Evolutionary conservation across 2,113 vertebrate species (phyloP), one percentile per base, ranked within the genome.

Genomic region (Triplophysa tibetana): DNA sequence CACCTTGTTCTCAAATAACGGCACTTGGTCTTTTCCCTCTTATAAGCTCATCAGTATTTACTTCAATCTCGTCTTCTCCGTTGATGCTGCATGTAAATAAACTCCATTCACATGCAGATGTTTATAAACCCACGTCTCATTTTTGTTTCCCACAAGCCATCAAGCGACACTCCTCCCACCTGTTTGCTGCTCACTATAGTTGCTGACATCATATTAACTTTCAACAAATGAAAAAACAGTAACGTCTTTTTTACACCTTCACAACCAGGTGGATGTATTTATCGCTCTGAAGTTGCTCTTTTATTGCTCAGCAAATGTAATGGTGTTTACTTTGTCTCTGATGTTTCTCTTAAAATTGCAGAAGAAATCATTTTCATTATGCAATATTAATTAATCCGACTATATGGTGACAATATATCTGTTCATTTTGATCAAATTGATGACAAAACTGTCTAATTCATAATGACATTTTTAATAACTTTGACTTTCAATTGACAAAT

Each of bases 41-140:
- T 75, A 88, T 84, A 87, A 86, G 82, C 88, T 91, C 88, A 88
- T 90, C 89, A 87, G 85, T 83, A 93, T 91, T 92, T 92, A 90
- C 88, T 82, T 85, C 82, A 89, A 92, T 86, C 91, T 90, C 72
- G 74, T 66, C 60, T 58, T 75, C 61, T 81, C 69, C 77, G 23
- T 14, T 48, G 66, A 62, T 60, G 83, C 90, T 79, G 61, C 90
- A 89, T 91, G 93, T 88, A 89, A 85, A 86, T 88, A 86, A 38
- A 21, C 85, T 80, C 91, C 77, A 95, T 97, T 98, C 95, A 96
- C 92, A 97, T 96, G 95, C 94, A 97, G 94, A 97, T 97, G 90
- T 91, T 70, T 75, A 85, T 93, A 94, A 95, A 96, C 95, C 95
- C 90, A n/a, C 81, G 17, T 43, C 75, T 70, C 85, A 84, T 81